Conservation (phyloP, 1,140 invertebrate genomes). For the Drosophila pachea region DNA sequence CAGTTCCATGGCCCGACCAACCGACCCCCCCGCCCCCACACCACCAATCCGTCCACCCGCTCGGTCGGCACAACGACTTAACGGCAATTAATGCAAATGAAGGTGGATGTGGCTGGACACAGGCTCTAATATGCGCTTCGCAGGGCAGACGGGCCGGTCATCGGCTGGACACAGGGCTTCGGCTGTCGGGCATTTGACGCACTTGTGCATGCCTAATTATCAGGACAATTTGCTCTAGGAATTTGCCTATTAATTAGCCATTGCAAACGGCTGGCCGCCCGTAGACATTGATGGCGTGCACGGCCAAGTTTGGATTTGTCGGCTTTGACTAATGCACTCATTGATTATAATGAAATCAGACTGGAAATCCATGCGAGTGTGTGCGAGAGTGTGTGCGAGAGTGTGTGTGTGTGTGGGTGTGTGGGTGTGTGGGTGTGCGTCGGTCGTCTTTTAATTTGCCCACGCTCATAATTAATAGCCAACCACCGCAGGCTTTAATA, state of each 20-base stretch:
- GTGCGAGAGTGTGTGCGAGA: not conserved
- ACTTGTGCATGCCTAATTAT: slow-evolving; percentile 77
- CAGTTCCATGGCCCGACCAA: no score
- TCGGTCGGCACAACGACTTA: slow-evolving; percentile 65
- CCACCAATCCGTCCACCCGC: no score
- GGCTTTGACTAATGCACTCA: slow-evolving; percentile 66
- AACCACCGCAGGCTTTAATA: slow-evolving; percentile 49
- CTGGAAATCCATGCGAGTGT: slow-evolving; percentile 26
- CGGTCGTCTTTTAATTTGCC: slow-evolving; percentile 63
- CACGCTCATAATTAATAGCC: slow-evolving; percentile 69
- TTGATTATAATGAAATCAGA: slow-evolving; percentile 75
- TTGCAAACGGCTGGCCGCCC: slow-evolving; percentile 25
- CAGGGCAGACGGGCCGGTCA: not conserved
- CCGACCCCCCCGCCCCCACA: slow-evolving; percentile 45
- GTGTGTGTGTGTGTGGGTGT: slow-evolving; percentile 20
- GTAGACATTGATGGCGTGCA: slow-evolving; percentile 41
- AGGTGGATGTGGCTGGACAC: slow-evolving; percentile 55
- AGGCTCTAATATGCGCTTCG: slow-evolving; percentile 10
- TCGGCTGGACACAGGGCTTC: slow-evolving; percentile 30
- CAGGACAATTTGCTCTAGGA: slow-evolving; percentile 70
- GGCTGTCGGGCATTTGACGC: slow-evolving; percentile 44
- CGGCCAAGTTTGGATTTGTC: slow-evolving; percentile 57
- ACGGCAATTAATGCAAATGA: slow-evolving; percentile 76
- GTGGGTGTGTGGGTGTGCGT: slow-evolving; percentile 28
- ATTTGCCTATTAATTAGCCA: slow-evolving; percentile 76